Percentiles rank a stretch among this genome's conserved stretches.
Evolutionary conservation across 2,113 vertebrate species (phyloP).

Genomic region (Sapajus apella): DNA sequence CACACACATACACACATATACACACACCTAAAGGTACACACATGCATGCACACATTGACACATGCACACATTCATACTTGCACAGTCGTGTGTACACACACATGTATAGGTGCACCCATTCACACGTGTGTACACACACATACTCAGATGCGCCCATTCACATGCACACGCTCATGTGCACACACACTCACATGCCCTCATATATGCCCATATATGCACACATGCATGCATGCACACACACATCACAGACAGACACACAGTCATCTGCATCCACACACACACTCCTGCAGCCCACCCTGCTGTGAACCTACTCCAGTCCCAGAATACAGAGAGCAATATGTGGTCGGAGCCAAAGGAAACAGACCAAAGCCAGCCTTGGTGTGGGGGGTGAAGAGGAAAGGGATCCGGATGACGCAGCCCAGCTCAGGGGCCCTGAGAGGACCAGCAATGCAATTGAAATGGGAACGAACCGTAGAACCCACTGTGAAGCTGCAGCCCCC

Average conservation of each 20-base stretch:
- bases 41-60: accelerated
- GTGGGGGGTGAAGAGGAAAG: no score
- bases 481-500: accelerated
- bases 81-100: no score
- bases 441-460: neutral
- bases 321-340: neutral
- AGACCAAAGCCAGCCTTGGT: neutral
- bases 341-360: neutral
- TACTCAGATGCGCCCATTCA: no score
- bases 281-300: neutral
- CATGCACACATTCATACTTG: accelerated
- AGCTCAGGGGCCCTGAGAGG: neutral
- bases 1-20: accelerated
- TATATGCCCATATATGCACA: neutral
- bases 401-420: accelerated
- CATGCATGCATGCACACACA: no score
- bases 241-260: no score
- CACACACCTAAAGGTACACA: neutral
- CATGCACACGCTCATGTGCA: neutral
- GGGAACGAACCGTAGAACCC: neutral
- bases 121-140: accelerated
- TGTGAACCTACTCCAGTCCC: neutral
- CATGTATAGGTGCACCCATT: no score
- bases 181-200: no score
- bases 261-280: neutral